phyloP scores from a whole-genome alignment of 64 coral and sea anemone genomes.

The Montipora foliosa region DNA sequence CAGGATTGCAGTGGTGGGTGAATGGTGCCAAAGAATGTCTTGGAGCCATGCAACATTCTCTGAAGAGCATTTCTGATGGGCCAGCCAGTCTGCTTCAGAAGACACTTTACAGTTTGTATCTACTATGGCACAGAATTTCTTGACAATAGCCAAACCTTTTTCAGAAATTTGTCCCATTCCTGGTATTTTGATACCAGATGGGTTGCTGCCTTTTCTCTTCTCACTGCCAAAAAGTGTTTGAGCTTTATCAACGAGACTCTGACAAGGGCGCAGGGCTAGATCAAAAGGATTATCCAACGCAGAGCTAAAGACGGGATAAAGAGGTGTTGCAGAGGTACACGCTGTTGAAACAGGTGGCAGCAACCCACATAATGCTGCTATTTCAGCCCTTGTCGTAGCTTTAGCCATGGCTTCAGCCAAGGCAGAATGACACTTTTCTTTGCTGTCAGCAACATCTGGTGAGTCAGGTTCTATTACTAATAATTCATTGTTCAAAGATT shows the following conservation, averaged over 20 bases:
- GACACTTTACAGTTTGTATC: no score
- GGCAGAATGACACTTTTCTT: neutral
- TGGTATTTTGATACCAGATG: neutral
- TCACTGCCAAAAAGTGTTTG: constrained; percentile 3
- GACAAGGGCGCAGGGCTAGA: neutral
- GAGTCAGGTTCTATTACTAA: no score
- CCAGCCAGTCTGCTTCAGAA: neutral
- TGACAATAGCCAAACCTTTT: neutral
- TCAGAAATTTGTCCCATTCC: constrained; percentile 17
- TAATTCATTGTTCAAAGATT: no score
- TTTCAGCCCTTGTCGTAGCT: constrained; percentile 44
- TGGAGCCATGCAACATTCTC: constrained; percentile 5
- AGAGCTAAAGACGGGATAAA: neutral
- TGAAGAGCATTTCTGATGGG: neutral
- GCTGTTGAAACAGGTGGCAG: neutral
- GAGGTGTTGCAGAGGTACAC: neutral
- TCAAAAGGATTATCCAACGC: neutral
- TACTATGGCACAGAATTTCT: no score
- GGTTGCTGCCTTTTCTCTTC: neutral
- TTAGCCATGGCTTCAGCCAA: neutral
- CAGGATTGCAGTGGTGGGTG: neutral
- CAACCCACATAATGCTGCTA: constrained; percentile 24
- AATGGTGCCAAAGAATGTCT: constrained; percentile 18
- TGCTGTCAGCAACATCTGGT: neutral
- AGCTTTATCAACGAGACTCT: constrained; percentile 23